Evolutionary conservation across 2,888 invertebrate genomes (phyloP), one percentile per base, ranked within the genome.

Genomic region (Germaria angustata): DNA sequence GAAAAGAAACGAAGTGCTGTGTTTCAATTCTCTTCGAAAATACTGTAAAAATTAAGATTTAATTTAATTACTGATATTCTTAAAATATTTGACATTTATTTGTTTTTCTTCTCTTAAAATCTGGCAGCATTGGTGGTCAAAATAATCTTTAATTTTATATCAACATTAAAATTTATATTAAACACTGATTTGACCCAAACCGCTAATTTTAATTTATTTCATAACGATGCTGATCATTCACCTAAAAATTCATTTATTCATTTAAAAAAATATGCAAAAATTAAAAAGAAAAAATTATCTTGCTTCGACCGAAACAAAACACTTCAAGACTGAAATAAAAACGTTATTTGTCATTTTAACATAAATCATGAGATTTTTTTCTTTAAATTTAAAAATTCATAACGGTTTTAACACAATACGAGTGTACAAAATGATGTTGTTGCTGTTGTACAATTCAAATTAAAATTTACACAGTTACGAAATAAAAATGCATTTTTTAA

Each of bases 271-370:
- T n/a, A n/a, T 36, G 24, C 15, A n/a, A 44, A 41, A 49, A 44
- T 11, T n/a, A 36, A 34, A 24, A 11, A 66, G 24, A 41, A 76
- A 32, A 22, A 44, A 36, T 63, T 55, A 63, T 57, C 80, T 55
- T 63, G 69, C 69, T 80, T 80, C 55, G n/a, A 2, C 15, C 5
- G 46, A 66, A 66, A 32, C 32, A 41, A 77, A 41, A 44, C 53
- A 76, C 15, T n/a, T 22, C 13, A 41, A 61, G 41, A 51, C 59
- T 39, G 41, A 20, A 66, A 76, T 72, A 72, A 65, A 72, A 72
- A 81, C 41, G 9, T 65, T 55, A 76, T 72, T 81, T 81, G 77
- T 77, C 81, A 73, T 77, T 46, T 68, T 63, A 72, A 77, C 65
- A 81, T 77, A 77, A 81, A 77, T 72, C 72, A 66, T 68, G 11